Evolutionary conservation across 2,113 vertebrate genomes (phyloP).

Genomic region (Rhizomys pruinosus): DNA sequence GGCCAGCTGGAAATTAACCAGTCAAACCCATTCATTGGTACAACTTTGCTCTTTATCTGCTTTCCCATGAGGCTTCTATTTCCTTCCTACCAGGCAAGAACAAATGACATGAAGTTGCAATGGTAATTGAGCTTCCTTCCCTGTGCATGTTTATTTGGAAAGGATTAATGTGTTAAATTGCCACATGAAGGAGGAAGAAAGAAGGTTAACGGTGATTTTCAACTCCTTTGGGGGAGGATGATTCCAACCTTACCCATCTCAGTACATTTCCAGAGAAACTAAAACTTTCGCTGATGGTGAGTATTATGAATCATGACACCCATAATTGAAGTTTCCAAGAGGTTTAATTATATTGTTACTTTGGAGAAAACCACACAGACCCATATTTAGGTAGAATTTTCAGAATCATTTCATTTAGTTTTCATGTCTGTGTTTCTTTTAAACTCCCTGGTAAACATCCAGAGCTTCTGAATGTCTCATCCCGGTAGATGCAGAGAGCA

Average conservation of each 20-base stretch:
- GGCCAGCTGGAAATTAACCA: neutral
- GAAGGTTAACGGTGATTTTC: slow-evolving; percentile 40
- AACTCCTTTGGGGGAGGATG: neutral
- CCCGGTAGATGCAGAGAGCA: slow-evolving; percentile 72
- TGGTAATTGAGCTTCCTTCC: neutral
- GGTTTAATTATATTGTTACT: slow-evolving; percentile 75
- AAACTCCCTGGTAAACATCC: slow-evolving; percentile 69
- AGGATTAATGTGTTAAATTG: neutral
- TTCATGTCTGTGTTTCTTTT: slow-evolving; percentile 68
- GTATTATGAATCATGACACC: slow-evolving; percentile 50
- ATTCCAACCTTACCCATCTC: neutral
- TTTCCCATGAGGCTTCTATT: neutral
- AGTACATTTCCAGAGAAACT: slow-evolving; percentile 54
- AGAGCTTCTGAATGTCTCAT: slow-evolving; percentile 71
- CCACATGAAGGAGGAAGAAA: neutral
- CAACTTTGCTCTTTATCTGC: neutral
- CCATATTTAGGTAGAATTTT: slow-evolving; percentile 75
- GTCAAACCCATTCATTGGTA: neutral
- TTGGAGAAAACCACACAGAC: slow-evolving; percentile 60
- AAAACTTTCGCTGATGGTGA: slow-evolving; percentile 50
- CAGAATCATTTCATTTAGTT: slow-evolving; percentile 71
- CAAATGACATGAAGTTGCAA: slow-evolving; percentile 12
- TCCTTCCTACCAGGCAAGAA: neutral
- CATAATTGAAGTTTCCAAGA: slow-evolving; percentile 50
- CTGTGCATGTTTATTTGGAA: neutral